Evolutionary conservation across 1,140 invertebrate genomes (phyloP).

Genomic region (Calliphora vicina): DNA sequence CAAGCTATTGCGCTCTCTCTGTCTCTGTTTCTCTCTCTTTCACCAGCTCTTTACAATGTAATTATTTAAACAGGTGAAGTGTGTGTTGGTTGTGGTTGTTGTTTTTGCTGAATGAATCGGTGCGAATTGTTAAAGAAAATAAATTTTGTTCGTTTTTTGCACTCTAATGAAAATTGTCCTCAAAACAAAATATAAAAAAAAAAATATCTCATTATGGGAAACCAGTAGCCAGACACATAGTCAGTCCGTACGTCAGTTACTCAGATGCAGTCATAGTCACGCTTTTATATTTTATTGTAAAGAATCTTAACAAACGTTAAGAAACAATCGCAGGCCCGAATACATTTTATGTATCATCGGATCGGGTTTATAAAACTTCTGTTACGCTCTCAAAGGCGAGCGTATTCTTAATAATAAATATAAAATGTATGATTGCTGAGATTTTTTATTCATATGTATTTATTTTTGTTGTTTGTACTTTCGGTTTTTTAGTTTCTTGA

Average conservation of each 20-base stretch:
- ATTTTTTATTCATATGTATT: background rate
- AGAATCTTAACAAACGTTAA: background rate
- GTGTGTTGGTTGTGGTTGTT: background rate
- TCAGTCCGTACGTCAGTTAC: background rate
- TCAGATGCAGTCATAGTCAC: background rate
- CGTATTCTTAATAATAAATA: background rate
- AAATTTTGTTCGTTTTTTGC: background rate
- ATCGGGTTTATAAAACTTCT: background rate
- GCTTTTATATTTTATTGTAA: background rate
- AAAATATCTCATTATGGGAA: background rate
- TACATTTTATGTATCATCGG: background rate
- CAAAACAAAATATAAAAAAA: background rate
- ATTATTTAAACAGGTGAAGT: conserved; percentile 3
- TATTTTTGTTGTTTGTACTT: background rate
- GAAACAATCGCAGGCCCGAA: background rate
- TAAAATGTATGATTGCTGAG: background rate
- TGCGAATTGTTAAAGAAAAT: background rate
- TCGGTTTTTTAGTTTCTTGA: background rate
- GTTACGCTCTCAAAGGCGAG: background rate
- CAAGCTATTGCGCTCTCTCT: too few relatives aligned
- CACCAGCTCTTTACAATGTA: background rate
- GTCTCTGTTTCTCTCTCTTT: too few relatives aligned
- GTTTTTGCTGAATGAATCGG: background rate
- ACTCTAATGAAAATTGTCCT: background rate
- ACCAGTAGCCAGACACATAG: background rate